Evolutionary conservation across 2,113 vertebrate species (phyloP).

Genomic region (Esox niger): DNA sequence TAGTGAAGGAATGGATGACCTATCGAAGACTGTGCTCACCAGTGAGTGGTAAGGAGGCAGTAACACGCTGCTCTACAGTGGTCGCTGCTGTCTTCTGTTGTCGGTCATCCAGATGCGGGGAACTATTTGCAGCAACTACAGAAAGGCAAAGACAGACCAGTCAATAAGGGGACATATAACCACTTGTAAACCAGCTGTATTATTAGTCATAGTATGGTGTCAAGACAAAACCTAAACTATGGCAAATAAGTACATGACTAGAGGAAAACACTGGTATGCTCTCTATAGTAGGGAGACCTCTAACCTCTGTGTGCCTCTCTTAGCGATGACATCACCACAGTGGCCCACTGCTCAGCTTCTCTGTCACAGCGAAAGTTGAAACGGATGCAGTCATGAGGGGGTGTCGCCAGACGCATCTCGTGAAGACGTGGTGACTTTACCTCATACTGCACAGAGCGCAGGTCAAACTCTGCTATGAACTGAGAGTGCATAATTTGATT

Average conservation of each 20-base stretch:
- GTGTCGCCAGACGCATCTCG: constrained; percentile 66
- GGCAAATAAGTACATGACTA: no score
- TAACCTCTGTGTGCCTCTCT: constrained; percentile 79
- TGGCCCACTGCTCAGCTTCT: constrained; percentile 84
- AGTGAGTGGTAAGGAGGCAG: constrained; percentile 55
- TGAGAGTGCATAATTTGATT: constrained; percentile 28
- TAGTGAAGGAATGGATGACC: not conserved
- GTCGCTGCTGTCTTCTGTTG: constrained; percentile 17
- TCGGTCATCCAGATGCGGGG: constrained; percentile 43
- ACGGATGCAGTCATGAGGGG: constrained; percentile 66
- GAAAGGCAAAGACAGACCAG: not conserved
- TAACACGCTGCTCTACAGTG: constrained; percentile 42
- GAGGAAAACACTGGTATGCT: no score
- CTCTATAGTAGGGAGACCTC: constrained; percentile 7
- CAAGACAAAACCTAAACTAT: no score
- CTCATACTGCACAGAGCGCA: constrained; percentile 75
- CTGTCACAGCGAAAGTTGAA: constrained; percentile 80
- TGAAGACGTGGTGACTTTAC: constrained; percentile 73
- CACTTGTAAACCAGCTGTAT: not conserved
- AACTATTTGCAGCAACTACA: constrained; percentile 60
- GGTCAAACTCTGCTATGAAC: constrained; percentile 77
- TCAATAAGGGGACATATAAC: not conserved
- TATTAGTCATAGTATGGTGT: not conserved
- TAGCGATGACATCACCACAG: constrained; percentile 79
- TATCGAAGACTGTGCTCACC: constrained; percentile 43